Conservation (phyloP, 1,140 invertebrate species). For the Drosophila subobscura region DNA sequence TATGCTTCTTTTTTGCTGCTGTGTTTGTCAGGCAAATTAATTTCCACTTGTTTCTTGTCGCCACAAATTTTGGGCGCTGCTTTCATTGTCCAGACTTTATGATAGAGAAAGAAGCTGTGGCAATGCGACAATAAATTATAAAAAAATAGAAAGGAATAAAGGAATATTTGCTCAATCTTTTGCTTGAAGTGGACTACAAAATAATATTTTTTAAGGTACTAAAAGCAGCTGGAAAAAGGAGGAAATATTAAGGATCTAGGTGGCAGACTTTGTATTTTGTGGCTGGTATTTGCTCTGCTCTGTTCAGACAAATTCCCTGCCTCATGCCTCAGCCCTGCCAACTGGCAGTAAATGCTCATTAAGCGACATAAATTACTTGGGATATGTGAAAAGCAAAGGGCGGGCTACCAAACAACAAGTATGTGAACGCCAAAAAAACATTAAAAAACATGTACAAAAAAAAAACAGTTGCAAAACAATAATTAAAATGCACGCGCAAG, state of each 20-base stretch:
- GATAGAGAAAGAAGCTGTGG: background rate
- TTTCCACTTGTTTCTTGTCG: conserved; percentile 40
- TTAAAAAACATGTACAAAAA: conserved; percentile 29
- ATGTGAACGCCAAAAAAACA: conserved; percentile 21
- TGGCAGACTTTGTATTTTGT: no score
- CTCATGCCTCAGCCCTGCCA: no score
- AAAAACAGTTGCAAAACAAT: conserved; percentile 64
- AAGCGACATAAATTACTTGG: conserved; percentile 19
- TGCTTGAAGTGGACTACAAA: no score
- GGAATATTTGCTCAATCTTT: no score
- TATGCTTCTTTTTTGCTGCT: background rate
- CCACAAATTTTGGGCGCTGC: conserved; percentile 23
- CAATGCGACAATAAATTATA: background rate
- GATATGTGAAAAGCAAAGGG: conserved; percentile 2
- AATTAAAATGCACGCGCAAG: conserved; percentile 70
- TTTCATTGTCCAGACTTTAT: conserved; percentile 16
- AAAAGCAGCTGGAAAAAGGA: no score
- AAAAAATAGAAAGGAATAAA: background rate
- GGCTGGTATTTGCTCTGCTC: no score
- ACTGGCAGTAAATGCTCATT: conserved; percentile 1
- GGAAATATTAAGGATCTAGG: no score
- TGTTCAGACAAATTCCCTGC: no score
- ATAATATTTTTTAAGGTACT: no score
- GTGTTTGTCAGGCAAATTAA: conserved; percentile 60
- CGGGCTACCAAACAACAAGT: conserved; percentile 1